Conservation (phyloP, 2,797 vertebrate species). For the Rhyacichthys aspro region DNA sequence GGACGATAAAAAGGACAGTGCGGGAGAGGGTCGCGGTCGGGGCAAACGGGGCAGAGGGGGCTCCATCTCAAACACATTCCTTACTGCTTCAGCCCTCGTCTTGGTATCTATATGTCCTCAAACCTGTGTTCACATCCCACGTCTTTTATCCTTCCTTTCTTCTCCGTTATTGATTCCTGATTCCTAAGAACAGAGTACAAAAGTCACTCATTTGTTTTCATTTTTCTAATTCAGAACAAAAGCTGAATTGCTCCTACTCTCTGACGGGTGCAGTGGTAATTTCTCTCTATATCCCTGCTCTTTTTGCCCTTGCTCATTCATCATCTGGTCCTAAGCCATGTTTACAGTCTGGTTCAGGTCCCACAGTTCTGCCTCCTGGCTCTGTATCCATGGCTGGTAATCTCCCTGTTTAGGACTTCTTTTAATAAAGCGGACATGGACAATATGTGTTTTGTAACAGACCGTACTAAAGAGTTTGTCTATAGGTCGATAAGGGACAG, state of each 20-base stretch:
- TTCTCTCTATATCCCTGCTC: background rate
- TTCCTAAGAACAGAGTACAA: no score
- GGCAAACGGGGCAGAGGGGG: slow-evolving; percentile 29
- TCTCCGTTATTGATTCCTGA: no score
- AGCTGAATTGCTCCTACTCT: no score
- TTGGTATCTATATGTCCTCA: no score
- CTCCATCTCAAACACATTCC: slow-evolving; percentile 42
- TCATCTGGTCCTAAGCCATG: background rate
- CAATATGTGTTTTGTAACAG: slow-evolving; percentile 12
- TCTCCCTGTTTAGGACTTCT: slow-evolving; percentile 39
- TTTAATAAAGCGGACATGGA: slow-evolving; percentile 54
- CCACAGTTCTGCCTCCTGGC: slow-evolving; percentile 12
- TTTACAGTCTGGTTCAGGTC: slow-evolving; percentile 26
- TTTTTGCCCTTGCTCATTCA: slow-evolving; percentile 10
- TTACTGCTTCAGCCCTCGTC: no score
- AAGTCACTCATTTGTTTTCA: no score
- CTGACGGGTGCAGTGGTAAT: no score
- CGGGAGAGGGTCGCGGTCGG: slow-evolving; percentile 33
- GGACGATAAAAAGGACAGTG: slow-evolving; percentile 1
- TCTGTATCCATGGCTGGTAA: slow-evolving; percentile 57
- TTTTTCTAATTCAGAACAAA: no score
- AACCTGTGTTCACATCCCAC: no score
- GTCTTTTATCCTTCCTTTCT: no score
- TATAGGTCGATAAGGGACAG: background rate
- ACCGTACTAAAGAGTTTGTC: background rate